Conservation (phyloP, 2,888 invertebrate genomes). For the Drosophila meridiana region DNA sequence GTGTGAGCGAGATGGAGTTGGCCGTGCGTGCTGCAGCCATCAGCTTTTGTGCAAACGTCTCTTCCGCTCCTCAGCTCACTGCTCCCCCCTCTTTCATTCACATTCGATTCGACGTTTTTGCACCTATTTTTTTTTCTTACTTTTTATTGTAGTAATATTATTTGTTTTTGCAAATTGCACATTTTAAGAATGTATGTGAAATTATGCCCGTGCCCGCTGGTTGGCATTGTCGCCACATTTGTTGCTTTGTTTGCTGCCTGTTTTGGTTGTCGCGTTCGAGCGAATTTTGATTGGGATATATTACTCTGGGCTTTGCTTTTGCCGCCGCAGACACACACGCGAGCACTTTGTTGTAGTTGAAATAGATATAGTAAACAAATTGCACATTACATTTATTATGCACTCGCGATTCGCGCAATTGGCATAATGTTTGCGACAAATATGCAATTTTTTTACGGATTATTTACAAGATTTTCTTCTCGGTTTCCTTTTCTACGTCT, state of each 20-base stretch:
- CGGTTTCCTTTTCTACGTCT: slow-evolving; percentile 66
- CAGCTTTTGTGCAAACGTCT: slow-evolving; percentile 65
- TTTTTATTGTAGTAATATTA: slow-evolving; percentile 73
- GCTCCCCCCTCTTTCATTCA: slow-evolving; percentile 40
- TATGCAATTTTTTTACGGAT: slow-evolving; percentile 74
- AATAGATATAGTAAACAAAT: slow-evolving; percentile 32
- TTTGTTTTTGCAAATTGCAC: slow-evolving; percentile 70
- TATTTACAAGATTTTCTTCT: slow-evolving; percentile 78
- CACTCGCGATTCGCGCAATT: slow-evolving; percentile 70
- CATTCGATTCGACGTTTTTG: slow-evolving; percentile 72
- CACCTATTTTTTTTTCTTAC: slow-evolving; percentile 68
- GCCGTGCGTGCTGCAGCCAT: slow-evolving; percentile 57
- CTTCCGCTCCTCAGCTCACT: slow-evolving; percentile 48
- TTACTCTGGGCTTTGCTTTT: slow-evolving; percentile 81
- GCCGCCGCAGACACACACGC: slow-evolving; percentile 82
- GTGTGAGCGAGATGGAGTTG: slow-evolving; percentile 74
- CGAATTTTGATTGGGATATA: slow-evolving; percentile 73
- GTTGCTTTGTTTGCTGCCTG: slow-evolving; percentile 60
- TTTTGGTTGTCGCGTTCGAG: slow-evolving; percentile 68
- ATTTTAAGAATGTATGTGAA: slow-evolving; percentile 41
- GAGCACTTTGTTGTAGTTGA: slow-evolving; percentile 49
- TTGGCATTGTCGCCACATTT: slow-evolving; percentile 55
- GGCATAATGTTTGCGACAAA: slow-evolving; percentile 68
- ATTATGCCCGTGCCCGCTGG: slow-evolving; percentile 44
- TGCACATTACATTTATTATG: slow-evolving; percentile 35